A percentile compares a stretch with the other conserved stretches of the same genome.
phyloP scores from a whole-genome alignment of 2,113 vertebrate genomes.

The Podarcis raffonei region DNA sequence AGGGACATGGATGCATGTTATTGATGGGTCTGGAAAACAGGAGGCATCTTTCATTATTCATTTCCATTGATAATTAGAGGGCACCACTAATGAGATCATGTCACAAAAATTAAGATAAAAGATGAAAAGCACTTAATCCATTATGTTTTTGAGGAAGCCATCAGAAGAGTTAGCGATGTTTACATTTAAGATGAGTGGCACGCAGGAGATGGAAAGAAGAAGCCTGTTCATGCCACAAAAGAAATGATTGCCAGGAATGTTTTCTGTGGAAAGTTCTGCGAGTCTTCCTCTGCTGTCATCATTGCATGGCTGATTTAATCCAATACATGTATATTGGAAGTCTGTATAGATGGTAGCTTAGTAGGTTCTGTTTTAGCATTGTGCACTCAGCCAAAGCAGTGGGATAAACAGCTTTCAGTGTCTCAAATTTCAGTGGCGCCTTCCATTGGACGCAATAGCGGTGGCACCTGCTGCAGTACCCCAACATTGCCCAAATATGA shows the following conservation, averaged over 20 bases:
- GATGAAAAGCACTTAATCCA: slow-evolving; percentile 40
- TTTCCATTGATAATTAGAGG: slow-evolving; percentile 71
- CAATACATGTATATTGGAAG: neutral
- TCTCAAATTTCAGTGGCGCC: no score
- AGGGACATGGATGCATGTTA: slow-evolving; percentile 49
- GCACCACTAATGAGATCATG: slow-evolving; percentile 71
- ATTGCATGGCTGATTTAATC: neutral
- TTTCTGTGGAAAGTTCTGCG: neutral
- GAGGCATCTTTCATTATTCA: slow-evolving; percentile 75
- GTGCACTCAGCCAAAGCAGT: neutral
- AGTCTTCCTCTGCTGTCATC: neutral
- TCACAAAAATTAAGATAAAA: slow-evolving; percentile 76
- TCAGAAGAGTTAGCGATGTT: slow-evolving; percentile 7
- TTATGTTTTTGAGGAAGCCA: slow-evolving; percentile 44
- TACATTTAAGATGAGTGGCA: neutral
- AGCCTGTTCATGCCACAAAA: neutral
- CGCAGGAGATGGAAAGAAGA: neutral
- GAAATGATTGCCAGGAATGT: neutral
- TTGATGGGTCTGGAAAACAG: slow-evolving; percentile 58
- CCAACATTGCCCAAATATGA: no score
- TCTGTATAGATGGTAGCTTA: neutral
- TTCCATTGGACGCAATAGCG: no score
- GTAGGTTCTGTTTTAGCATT: neutral
- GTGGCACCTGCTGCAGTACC: no score
- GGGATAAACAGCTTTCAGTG: neutral